phyloP scores from a whole-genome alignment of 2,888 invertebrate species.

The Gastrophysa polygoni region DNA sequence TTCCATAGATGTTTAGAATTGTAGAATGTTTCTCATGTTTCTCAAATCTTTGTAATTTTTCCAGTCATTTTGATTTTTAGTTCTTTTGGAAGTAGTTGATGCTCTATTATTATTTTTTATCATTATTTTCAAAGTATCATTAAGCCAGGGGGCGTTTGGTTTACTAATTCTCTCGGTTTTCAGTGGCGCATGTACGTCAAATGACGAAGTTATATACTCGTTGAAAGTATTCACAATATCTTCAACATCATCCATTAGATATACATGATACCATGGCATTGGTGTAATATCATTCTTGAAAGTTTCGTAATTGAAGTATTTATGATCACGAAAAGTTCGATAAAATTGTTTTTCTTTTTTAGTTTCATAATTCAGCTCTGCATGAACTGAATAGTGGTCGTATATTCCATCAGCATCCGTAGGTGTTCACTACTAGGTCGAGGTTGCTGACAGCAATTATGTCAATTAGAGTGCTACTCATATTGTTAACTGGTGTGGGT shows the following conservation, averaged over 20 bases:
- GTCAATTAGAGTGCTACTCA: not conserved
- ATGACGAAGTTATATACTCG: constrained; percentile 4
- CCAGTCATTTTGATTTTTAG: not conserved
- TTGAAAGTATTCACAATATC: constrained; percentile 5
- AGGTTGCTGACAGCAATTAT: not conserved
- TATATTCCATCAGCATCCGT: too few relatives aligned
- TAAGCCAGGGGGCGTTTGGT: not conserved
- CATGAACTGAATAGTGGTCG: too few relatives aligned
- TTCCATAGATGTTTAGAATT: not conserved
- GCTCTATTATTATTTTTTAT: not conserved
- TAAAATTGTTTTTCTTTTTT: not conserved
- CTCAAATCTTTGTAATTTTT: not conserved
- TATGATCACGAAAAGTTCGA: too few relatives aligned
- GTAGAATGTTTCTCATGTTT: not conserved
- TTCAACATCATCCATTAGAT: too few relatives aligned
- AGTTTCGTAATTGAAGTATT: too few relatives aligned
- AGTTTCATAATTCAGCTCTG: too few relatives aligned
- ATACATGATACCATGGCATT: too few relatives aligned
- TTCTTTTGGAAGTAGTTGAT: not conserved
- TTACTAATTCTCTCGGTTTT: constrained; percentile 1
- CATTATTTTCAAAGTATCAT: not conserved
- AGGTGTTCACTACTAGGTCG: not conserved
- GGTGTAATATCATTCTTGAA: too few relatives aligned
- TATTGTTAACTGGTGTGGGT: not conserved
- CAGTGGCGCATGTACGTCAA: constrained; percentile 13